Base-by-base conservation (phyloP, 2,888 invertebrate species). In the Teleogryllus oceanicus region DNA sequence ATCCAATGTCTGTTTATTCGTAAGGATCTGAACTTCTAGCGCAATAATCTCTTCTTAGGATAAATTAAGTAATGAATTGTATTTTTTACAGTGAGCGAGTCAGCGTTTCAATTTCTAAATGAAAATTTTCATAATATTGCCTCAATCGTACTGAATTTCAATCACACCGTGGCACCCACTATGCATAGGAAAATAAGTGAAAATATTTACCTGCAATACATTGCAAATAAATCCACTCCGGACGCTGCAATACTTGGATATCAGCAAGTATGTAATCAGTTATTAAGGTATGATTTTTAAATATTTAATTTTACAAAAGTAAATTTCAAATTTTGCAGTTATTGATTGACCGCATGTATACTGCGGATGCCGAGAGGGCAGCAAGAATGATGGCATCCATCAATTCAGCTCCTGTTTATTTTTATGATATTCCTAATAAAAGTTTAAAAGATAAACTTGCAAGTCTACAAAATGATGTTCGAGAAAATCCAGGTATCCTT, bases 321-420 rank as follows among this genome's bases (percentile, higher is more conserved):
- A 37, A 37, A 37, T 37, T 37, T 8, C 37, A 37, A 5, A 37
- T 8, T 8, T 80, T 81, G 13, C 86, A 91, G 88, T 89, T 93
- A 84, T 87, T 92, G 0, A 89, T 92, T 0, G 94, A 94, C 85
- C 87, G 93, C 13, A 86, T 92, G 0, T 94, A 93, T 84, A 86
- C 88, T 0, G 88, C 86, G 2, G 92, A 91, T 62, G 90, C 91
- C 0, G 90, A 91, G 76, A 89, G 89, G 82, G 87, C 91, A n/a
- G 90, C 91, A 0, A 89, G 89, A 83, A 84, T 91, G 77, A 92
- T 92, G 84, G 90, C 92, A 0, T 84, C 86, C 20, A 87, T 87
- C 75, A 89, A 89, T 1, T 87, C 88, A 18, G 90, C 90, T 82
- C 91, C 93, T 0, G 90, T 92, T 4, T 92, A 91, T 86, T 88